Percentiles rank a stretch among this genome's conserved stretches.
These are phyloP conservation scores for Lasius platythorax DNA, from an alignment of 2,888 invertebrate genomes.

Conservation along the genomic window DNA sequence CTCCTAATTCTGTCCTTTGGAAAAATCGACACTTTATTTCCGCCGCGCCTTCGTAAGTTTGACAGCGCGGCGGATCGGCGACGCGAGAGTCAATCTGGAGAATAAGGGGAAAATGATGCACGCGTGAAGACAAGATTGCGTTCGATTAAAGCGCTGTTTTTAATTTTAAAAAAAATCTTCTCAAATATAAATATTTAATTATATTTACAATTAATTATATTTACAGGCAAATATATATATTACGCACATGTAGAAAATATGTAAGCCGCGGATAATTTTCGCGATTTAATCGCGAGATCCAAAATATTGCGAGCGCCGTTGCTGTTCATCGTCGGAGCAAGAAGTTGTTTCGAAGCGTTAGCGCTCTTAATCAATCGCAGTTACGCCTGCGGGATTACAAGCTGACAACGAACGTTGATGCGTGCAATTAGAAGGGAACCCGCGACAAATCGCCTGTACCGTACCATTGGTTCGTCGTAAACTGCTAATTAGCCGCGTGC, in stretches of 20 bases:
- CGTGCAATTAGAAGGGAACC: slow-evolving; percentile 68
- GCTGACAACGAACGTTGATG: slow-evolving; percentile 68
- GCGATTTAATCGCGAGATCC: neutral
- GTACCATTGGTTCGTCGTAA: slow-evolving; percentile 72
- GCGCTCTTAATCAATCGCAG: slow-evolving; percentile 53
- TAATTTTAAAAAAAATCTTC: neutral
- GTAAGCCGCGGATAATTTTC: neutral
- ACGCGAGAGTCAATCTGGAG: neutral
- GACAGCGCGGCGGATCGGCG: slow-evolving; percentile 52
- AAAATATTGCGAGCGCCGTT: too few relatives aligned
- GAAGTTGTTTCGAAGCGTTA: slow-evolving; percentile 28
- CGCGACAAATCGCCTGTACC: slow-evolving; percentile 70
- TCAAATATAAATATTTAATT: neutral
- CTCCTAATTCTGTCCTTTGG: slow-evolving; percentile 77
- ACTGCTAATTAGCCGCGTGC: slow-evolving; percentile 76
- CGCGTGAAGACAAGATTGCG: too few relatives aligned
- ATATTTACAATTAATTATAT: too few relatives aligned
- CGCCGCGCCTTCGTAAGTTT: slow-evolving; percentile 62
- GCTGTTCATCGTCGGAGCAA: neutral
- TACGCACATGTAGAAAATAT: neutral
- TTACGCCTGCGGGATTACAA: slow-evolving; percentile 61
- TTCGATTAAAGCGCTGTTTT: neutral
- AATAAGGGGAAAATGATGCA: slow-evolving; percentile 7
- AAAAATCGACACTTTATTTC: slow-evolving; percentile 74
- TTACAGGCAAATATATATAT: neutral